Evolutionary conservation across 2,797 vertebrate species (phyloP).

Genomic region (Pelobates cultripes): DNA sequence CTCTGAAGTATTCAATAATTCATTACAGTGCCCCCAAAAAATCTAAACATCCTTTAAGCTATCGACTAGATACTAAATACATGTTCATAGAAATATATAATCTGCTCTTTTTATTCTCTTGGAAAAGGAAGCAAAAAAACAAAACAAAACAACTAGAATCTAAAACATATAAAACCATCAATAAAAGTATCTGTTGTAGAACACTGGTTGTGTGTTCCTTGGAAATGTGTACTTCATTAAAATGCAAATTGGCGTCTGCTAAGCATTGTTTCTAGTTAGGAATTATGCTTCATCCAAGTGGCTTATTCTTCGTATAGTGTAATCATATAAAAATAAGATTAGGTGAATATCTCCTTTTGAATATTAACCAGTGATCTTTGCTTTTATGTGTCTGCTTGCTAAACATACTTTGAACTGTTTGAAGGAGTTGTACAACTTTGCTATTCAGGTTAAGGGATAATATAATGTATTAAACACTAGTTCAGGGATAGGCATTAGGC

Average conservation of each 20-base stretch:
- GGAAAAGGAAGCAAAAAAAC: background rate
- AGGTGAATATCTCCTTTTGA: constrained; percentile 23
- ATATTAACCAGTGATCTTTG: constrained; percentile 15
- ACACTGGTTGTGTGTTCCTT: constrained; percentile 7
- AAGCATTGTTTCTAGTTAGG: constrained; percentile 34
- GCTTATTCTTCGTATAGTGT: constrained; percentile 12
- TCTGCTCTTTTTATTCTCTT: constrained; percentile 31
- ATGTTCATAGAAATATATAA: constrained; percentile 38
- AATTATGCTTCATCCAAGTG: constrained; percentile 24
- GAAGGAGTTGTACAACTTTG: too few species aligned
- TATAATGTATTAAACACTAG: too few species aligned
- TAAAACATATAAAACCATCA: constrained; percentile 24
- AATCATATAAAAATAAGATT: constrained; percentile 34
- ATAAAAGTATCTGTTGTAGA: constrained; percentile 13
- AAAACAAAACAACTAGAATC: background rate
- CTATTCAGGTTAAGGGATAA: too few species aligned
- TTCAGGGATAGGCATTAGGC: too few species aligned
- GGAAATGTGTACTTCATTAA: constrained; percentile 39
- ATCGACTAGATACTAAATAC: constrained; percentile 63
- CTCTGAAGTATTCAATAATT: constrained; percentile 69
- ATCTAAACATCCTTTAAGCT: constrained; percentile 65
- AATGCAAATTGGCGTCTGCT: constrained; percentile 31
- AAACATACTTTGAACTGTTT: too few species aligned
- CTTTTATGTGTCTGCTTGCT: background rate
- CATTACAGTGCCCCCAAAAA: constrained; percentile 67